Base-by-base conservation (phyloP, 2,113 vertebrate species). In the Zosterops lateralis region DNA sequence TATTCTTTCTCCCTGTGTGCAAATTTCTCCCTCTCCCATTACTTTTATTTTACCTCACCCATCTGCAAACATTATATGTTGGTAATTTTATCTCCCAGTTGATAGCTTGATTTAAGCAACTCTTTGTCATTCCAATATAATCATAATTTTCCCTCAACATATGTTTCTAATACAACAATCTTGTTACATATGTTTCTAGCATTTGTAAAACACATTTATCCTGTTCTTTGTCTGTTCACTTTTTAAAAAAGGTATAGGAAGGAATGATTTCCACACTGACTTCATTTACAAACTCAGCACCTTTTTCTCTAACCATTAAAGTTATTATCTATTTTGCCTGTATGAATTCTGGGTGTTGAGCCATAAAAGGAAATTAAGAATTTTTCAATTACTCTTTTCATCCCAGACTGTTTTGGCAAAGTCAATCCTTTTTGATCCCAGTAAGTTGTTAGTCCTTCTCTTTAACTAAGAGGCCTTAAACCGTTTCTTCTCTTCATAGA, bases 101-200 rank as follows among this genome's bases (percentile, higher is more conserved):
- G 95, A 97, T 93, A 93, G 79, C 57, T 90, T 95, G 87, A 91
- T 95, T 97, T 95, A 96, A 95, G 78, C 26, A 78, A 95, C 56
- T 91, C 77, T 66, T 80, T 95, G 71, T 90, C 64, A 48, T 94
- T 95, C 71, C 92, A 93, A 57, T 83, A 81, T 68, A 91, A 87
- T 84, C 60, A 93, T 76, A 83, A 60, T 92, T 90, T 95, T 51
- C 53, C 74, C 42, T 89, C 74, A 85, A 77, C 96, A 97, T 96
- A 85, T 97, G 95, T 95, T 97, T 94, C 91, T 90, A 97, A 96
- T 96, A 87, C 71, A 83, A 12, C 8, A 89, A 67, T 74, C 66
- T 95, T 92, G 82, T 93, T 96, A 83, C 94, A 91, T 91, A 74
- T 85, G 81, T 93, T 96, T 93, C 86, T 80, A 92, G 51, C 89